Evolutionary conservation across 2,888 invertebrate species (phyloP).

Genomic region (Stenoptilia bipunctidactyla): DNA sequence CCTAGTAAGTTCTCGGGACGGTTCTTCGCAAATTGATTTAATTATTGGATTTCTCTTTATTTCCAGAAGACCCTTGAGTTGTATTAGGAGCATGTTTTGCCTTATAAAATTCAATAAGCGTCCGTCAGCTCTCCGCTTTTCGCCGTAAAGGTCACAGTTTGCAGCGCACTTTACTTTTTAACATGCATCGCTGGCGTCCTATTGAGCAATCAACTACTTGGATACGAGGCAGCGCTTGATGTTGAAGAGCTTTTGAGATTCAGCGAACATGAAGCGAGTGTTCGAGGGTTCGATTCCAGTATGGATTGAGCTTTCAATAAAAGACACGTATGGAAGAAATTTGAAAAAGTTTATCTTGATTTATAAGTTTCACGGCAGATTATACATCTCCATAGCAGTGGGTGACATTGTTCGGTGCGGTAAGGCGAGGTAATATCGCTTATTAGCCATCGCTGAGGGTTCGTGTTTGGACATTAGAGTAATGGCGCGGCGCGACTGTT

Average conservation of each 20-base stretch:
- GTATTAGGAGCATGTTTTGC: conserved; percentile 9
- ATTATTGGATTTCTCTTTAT: conserved; percentile 19
- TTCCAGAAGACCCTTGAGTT: conserved; percentile 17
- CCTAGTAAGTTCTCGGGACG: conserved; percentile 1
- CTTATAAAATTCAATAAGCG: conserved; percentile 7
- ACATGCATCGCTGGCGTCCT: conserved; percentile 11
- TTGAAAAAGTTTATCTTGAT: too few species aligned
- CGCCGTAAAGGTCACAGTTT: neutral
- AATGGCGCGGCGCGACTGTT: conserved; percentile 16
- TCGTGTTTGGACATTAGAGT: conserved; percentile 7
- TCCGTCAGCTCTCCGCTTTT: neutral
- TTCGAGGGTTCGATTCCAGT: too few species aligned
- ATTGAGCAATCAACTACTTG: conserved; percentile 20
- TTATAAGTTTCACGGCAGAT: too few species aligned
- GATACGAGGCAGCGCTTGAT: conserved; percentile 8
- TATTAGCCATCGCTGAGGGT: neutral
- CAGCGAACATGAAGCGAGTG: neutral
- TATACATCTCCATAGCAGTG: too few species aligned
- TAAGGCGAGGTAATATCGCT: neutral
- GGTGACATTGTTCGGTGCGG: neutral
- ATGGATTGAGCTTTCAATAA: too few species aligned
- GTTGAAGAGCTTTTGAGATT: conserved; percentile 3
- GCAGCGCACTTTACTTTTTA: neutral
- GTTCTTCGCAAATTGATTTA: conserved; percentile 16
- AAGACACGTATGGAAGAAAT: too few species aligned